Base-by-base conservation (phyloP, 2,888 invertebrate genomes). In the Ophraella communa region DNA sequence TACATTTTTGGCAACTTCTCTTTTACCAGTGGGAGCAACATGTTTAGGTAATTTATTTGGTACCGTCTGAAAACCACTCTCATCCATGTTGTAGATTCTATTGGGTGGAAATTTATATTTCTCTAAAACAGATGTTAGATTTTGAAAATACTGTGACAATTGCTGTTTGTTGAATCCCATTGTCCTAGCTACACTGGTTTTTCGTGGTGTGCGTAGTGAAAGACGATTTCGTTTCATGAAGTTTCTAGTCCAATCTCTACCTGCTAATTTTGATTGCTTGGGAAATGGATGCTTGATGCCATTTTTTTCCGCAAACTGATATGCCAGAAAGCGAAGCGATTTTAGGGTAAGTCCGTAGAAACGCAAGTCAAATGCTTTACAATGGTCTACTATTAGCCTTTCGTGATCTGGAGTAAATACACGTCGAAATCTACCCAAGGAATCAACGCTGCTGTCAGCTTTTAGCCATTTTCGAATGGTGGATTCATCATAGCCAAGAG, bases 1-100 rank as follows among this genome's bases (percentile, higher is more conserved):
- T 55, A 18, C 52, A 8, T 18, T 39, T 53, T 56, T 65, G 18
- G 52, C 56, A 14, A 65, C 65, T 65, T 56, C 59, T 30, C 56
- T 61, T 56, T 65, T 56, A 30, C 65, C 62, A 7, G 11, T 53
- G 4, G 53, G 33, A 53, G 53, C 35, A n/a, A n/a, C n/a, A n/a
- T n/a, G n/a, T n/a, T n/a, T n/a, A n/a, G n/a, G n/a, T n/a, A n/a
- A n/a, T n/a, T n/a, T n/a, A n/a, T n/a, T n/a, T n/a, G n/a, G n/a
- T n/a, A n/a, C n/a, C n/a, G n/a, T n/a, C n/a, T n/a, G n/a, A n/a
- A n/a, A n/a, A n/a, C n/a, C n/a, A n/a, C n/a, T n/a, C n/a, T n/a
- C n/a, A n/a, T n/a, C n/a, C 42, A 51, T 14, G 57, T 57, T 27
- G 27, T 27, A 4, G 8, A 27, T 27, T 7, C 27, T 4, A 8